A percentile compares a stretch with the other conserved stretches of the same genome.
These are phyloP conservation scores for Eupelmus urozonus DNA, from an alignment of 2,888 invertebrate species.

Conservation along the genomic window DNA sequence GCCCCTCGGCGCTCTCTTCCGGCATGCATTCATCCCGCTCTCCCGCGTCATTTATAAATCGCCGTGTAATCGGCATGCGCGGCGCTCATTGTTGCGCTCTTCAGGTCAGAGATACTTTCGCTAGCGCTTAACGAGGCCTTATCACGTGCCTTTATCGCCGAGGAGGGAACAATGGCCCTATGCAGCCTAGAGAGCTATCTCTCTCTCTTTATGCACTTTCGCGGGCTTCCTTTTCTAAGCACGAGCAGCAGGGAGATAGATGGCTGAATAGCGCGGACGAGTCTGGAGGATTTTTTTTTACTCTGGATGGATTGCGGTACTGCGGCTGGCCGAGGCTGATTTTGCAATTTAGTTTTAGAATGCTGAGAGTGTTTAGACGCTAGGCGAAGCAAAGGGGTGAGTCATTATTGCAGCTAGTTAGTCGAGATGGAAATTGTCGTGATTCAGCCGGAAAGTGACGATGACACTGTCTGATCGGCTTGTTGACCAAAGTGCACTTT, in stretches of 20 bases:
- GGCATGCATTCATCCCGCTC: slow-evolving; percentile 26
- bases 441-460: too few species aligned
- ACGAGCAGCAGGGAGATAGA: too few species aligned
- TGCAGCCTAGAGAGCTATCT: slow-evolving; percentile 24
- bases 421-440: too few species aligned
- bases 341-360: slow-evolving; percentile 37
- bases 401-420: too few species aligned
- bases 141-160: slow-evolving; percentile 51
- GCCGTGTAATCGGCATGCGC: slow-evolving; percentile 21
- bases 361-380: slow-evolving; percentile 25
- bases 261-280: too few species aligned
- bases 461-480: too few species aligned
- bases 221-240: not conserved
- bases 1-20: slow-evolving; percentile 33
- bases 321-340: too few species aligned
- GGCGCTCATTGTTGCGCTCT: not conserved
- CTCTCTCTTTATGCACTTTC: slow-evolving; percentile 32
- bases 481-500: too few species aligned
- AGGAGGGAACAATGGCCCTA: slow-evolving; percentile 52
- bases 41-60: slow-evolving; percentile 49
- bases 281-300: too few species aligned
- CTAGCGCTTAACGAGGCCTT: slow-evolving; percentile 52
- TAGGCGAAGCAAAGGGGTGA: too few species aligned
- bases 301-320: too few species aligned
- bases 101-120: slow-evolving; percentile 49